Percentiles rank a stretch among this genome's conserved stretches.
Evolutionary conservation across 2,797 vertebrate genomes (phyloP).

Genomic region (Pempheris klunzingeri): DNA sequence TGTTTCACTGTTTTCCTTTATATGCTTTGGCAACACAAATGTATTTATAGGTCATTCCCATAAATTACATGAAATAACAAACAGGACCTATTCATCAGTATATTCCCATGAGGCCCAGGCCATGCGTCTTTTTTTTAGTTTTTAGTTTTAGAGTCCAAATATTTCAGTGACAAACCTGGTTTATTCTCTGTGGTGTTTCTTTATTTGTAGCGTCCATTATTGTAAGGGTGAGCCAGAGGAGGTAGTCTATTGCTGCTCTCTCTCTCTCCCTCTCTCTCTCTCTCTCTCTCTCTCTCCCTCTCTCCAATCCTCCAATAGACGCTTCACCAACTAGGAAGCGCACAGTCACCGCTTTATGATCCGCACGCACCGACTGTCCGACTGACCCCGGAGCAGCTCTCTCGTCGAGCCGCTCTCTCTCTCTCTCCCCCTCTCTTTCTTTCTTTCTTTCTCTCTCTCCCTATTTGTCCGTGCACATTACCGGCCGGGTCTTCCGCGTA

Average conservation of each 20-base stretch:
- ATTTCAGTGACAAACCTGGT: background rate
- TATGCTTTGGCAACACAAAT: background rate
- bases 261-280: conserved; percentile 15
- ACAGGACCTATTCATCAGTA: background rate
- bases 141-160: too few species aligned
- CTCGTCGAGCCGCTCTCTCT: background rate
- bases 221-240: background rate
- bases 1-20: background rate
- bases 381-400: background rate
- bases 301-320: conserved; percentile 30
- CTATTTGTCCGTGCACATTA: background rate
- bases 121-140: too few species aligned
- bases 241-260: conserved; percentile 12
- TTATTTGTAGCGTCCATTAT: background rate
- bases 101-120: too few species aligned
- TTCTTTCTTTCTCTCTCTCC: too few species aligned
- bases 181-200: background rate
- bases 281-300: conserved; percentile 36
- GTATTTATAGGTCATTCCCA: background rate
- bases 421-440: background rate
- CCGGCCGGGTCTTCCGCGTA: background rate
- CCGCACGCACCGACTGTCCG: conserved; percentile 37
- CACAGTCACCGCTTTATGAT: conserved; percentile 50
- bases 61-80: background rate
- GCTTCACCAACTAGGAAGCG: conserved; percentile 68